A percentile compares a stretch with the other conserved stretches of the same genome.
These are phyloP conservation scores for Oreochromis grahami DNA, from an alignment of 2,797 vertebrate species.

Conservation along the genomic window DNA sequence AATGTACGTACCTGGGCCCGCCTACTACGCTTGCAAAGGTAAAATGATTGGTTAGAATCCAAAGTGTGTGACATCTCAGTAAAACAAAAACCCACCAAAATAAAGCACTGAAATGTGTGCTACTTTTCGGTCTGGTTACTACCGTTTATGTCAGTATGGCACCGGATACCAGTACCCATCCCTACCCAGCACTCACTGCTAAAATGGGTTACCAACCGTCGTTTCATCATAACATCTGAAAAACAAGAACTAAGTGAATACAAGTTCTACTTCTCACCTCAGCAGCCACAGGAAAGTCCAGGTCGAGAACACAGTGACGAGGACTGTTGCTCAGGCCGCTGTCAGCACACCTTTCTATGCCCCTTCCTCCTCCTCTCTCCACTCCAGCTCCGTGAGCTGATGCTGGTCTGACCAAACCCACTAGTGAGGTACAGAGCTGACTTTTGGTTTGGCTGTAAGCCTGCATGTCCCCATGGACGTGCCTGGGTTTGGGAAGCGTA, in stretches of 20 bases:
- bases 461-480: slow-evolving; percentile 56
- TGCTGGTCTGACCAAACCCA: slow-evolving; percentile 63
- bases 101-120: too few species aligned
- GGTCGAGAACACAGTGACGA: slow-evolving; percentile 60
- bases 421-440: slow-evolving; percentile 42
- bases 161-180: too few species aligned
- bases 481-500: slow-evolving; percentile 82
- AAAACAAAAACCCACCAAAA: too few species aligned
- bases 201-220: not conserved
- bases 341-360: slow-evolving; percentile 27
- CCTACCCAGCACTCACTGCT: not conserved
- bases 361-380: slow-evolving; percentile 15
- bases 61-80: too few species aligned
- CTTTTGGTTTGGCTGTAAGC: slow-evolving; percentile 55
- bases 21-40: too few species aligned
- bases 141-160: too few species aligned
- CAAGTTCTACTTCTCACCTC: slow-evolving; percentile 33
- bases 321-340: slow-evolving; percentile 62
- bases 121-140: too few species aligned
- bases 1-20: too few species aligned
- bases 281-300: slow-evolving; percentile 48
- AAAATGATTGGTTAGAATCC: too few species aligned
- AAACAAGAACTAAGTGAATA: not conserved
- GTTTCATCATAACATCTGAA: not conserved
- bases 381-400: slow-evolving; percentile 54